Evolutionary conservation across 2,797 vertebrate genomes (phyloP), one percentile per base, ranked within the genome.

Genomic region (Peromyscus melanophrys): DNA sequence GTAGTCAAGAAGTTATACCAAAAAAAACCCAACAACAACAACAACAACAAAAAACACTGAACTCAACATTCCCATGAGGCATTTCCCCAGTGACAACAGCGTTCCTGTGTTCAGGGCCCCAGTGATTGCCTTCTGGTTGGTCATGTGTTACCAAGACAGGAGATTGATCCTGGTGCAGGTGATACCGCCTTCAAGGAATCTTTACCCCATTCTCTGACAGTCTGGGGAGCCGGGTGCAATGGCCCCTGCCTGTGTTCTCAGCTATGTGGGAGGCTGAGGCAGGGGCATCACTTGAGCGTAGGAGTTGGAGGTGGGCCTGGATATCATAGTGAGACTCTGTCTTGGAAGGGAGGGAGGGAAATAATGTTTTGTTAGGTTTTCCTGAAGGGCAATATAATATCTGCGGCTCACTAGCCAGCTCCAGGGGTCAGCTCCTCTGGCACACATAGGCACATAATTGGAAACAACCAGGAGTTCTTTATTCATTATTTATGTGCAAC

Each of bases 341-440:
- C 59, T 84, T 1, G 1, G 63, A 43, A 23, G 17, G 19, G 17
- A 37, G 21, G 25, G 34, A 37, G 21, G 37, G 34, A 27, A 83
- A 86, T 14, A 29, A 81, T 46, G 29, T 23, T 82, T 90, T 81
- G 52, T 77, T 69, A 16, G 57, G 55, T 69, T 89, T 88, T 96
- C 29, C 57, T 89, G 59, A 67, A 75, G n/a, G 29, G 73, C 27
- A 59, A 83, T 90, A 69, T 17, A 37, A 9, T n/a, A 31, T 63
- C 57, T 16, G 4, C 9, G 1, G n/a, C 55, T 34, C n/a, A 0
- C 43, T 17, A 10, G 46, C 73, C 16, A 4, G 0, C 37, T n/a
- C 25, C n/a, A 27, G 55, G 37, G 69, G 19, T 37, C n/a, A 21
- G 57, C 25, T n/a, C 77, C 77, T 8, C 78, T 57, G 78, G 23